Evolutionary conservation across 1,140 invertebrate species (phyloP), one percentile per base, ranked within the genome.

Genomic region (Cyphomyrmex costatus): DNA sequence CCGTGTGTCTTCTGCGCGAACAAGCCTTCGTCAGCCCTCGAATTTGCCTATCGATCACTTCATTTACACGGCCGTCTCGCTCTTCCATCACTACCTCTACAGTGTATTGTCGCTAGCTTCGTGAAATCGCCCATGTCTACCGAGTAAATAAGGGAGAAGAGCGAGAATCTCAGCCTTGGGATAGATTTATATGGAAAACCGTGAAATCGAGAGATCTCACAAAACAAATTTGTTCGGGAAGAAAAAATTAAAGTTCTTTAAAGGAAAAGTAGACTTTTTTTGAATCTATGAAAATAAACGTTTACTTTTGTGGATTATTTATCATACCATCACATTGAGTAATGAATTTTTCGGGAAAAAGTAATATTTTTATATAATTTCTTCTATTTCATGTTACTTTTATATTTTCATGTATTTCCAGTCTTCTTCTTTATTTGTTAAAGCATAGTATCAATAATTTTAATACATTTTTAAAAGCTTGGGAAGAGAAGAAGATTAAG

Each of bases 21-120:
- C 66, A 86, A 88, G 68, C 42, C n/a, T 77, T 49, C 74, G 74
- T 84, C 71, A 80, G 76, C 51, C 51, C 76, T 85, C 80, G 88
- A 88, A 88, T 87, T 89, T 82, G 86, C 76, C 86, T 88, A 90
- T 90, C 89, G 88, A 90, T 90, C 88, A 90, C 89, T 85, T 89
- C 68, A 86, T 82, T 89, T 65, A 49, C 49, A 76, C 60, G 63
- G 61, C 70, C 21, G 12, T 68, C 58, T 89, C 80, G 56, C 71
- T 74, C 78, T 73, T 49, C 56, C 56, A 63, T 89, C 61, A 49
- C 76, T 66, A 61, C 60, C 36, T 21, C 19, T 24, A 14, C 8
- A 24, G 8, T 56, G n/a, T 70, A 65, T 19, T 53, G 30, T 79
- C 61, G 27, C 2, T 33, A 36, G 27, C 27, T 68, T 24, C n/a